Evolutionary conservation across 2,113 vertebrate genomes (phyloP).

Genomic region (Upupa epops): DNA sequence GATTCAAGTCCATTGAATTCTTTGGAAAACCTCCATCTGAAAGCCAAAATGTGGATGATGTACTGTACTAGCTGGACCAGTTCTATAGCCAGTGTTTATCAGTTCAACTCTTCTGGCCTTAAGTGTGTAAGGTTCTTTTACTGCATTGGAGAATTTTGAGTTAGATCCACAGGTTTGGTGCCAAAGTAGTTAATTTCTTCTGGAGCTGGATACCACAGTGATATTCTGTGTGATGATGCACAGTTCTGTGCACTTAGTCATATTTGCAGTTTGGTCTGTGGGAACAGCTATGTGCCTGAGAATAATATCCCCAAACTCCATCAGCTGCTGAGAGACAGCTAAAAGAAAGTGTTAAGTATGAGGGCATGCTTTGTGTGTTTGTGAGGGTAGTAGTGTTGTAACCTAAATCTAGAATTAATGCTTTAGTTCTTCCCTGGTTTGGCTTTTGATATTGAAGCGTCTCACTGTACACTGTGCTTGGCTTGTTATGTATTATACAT

Average conservation of each 20-base stretch:
- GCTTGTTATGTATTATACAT: not conserved
- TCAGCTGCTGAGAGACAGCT: not conserved
- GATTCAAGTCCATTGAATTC: not conserved
- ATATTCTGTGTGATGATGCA: not conserved
- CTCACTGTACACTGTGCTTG: not conserved
- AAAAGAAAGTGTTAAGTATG: not conserved
- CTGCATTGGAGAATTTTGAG: not conserved
- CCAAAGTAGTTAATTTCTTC: not conserved
- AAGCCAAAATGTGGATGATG: not conserved
- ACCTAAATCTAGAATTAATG: not conserved
- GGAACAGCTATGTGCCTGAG: not conserved
- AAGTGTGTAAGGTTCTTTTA: not conserved
- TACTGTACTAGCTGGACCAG: not conserved
- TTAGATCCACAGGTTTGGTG: not conserved
- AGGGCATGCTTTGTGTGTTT: not conserved
- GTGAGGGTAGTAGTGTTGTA: not conserved
- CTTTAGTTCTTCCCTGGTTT: not conserved
- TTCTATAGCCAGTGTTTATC: not conserved
- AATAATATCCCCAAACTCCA: not conserved
- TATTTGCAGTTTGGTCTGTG: not conserved
- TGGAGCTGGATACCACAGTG: not conserved
- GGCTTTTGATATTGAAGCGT: not conserved
- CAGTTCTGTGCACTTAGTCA: too few relatives aligned
- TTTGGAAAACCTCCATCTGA: not conserved
- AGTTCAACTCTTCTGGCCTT: not conserved